Base-by-base conservation (phyloP, 2,888 invertebrate genomes). In the Drosophila basisetae region DNA sequence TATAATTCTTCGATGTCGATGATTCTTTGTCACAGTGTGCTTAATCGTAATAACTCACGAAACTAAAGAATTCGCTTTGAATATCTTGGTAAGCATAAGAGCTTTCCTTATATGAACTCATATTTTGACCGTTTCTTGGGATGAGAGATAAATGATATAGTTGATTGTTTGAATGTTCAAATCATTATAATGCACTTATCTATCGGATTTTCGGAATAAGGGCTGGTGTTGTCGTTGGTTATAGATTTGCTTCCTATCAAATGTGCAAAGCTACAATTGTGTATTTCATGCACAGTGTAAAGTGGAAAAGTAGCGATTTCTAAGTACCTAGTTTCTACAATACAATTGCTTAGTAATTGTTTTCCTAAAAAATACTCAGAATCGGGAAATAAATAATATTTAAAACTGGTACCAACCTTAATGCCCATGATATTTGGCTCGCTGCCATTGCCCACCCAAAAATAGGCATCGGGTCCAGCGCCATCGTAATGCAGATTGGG, bases 401-500 rank as follows among this genome's bases (percentile, higher is more conserved):
- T 30, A 16, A 13, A 28, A n/a, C 2, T 18, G 25, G 10, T 54
- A 52, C 73, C 18, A 25, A 95, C 96, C 94, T 98, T 98, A 82
- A 96, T 96, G 35, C 98, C 98, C 93, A 96, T 96, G 25, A 96
- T 94, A 86, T 95, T 96, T 0, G 98, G 97, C 81, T 97, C 96
- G 0, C 95, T 94, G 6, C 98, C 98, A 85, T 96, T 97, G 22
- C 98, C 98, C n/a, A 98, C 98, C 97, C 97, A 98, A 94, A 98
- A 98, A 93, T 97, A 98, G 0, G 98, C 98, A 92, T 98, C 98
- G 0, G 98, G 98, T 0, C 97, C 98, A 2, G 96, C 96, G 37
- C 98, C 98, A 89, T 98, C 98, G 91, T 98, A 98, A 91, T 98
- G 97, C 83, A 98, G 94, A 94, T 98, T 98, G 10, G 98, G 98